Evolutionary conservation across 2,888 invertebrate species (phyloP), one percentile per base, ranked within the genome.

Genomic region (Drosophila ustulata): DNA sequence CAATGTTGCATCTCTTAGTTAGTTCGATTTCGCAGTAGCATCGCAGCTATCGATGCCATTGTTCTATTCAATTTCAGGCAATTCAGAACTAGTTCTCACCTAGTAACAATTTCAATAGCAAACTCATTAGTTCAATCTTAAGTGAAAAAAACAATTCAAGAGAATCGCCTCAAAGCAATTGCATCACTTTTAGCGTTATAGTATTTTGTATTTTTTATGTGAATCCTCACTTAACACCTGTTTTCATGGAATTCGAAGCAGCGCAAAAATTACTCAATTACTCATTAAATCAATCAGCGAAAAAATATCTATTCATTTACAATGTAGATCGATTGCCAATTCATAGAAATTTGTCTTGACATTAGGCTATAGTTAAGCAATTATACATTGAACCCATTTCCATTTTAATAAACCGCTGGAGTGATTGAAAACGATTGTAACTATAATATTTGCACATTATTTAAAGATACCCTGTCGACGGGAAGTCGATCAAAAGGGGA

Each of bases 331-430:
- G 49, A 58, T 39, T 23, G 34, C 25, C 49, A 88, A 73, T 88
- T 82, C 86, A 82, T 65, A 64, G 82, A 88, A 82, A 82, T 85
- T 79, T 79, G 77, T 82, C 65, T 62, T 66, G 55, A 55, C 66
- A 75, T 71, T 78, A 66, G 57, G 57, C 66, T 61, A 57, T 58
- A 71, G 77, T 66, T 61, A 58, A 70, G 45, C 73, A 65, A 82
- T 82, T 87, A 71, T 67, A 67, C 76, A 63, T 52, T 72, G 73
- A 76, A 68, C 82, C 63, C 70, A 82, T 82, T 82, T 62, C 65
- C 80, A 67, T 84, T 87, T 72, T 64, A 66, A 81, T 70, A 66
- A 66, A 64, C 25, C 25, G 26, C 30, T 37, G 56, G 46, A 49
- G 59, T 55, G 69, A 77, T 67, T 66, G 75, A 66, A 71, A 79